These are phyloP conservation scores for Stenchaetothrips biformis DNA, from an alignment of 2,888 invertebrate genomes.

Conservation along the genomic window DNA sequence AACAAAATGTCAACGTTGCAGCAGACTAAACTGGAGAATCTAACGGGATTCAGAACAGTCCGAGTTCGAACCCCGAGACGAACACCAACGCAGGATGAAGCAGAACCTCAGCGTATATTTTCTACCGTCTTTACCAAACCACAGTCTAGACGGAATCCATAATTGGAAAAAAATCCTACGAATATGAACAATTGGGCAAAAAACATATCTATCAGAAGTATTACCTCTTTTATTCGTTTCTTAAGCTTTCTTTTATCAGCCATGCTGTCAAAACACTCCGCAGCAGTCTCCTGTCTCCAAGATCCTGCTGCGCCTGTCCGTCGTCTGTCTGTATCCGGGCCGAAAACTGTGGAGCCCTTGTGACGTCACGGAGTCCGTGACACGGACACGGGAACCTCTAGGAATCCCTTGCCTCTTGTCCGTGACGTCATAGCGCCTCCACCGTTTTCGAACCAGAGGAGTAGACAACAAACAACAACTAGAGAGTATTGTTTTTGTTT, in stretches of 20 bases:
- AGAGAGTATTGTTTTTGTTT: no score
- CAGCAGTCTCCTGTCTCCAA: neutral
- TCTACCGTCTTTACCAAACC: neutral
- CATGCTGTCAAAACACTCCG: slow-evolving; percentile 44
- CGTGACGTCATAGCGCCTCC: no score
- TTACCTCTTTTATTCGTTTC: slow-evolving; percentile 58
- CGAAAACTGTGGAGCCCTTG: no score
- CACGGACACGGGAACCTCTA: no score
- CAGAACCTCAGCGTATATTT: neutral
- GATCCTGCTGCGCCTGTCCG: no score
- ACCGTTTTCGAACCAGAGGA: no score
- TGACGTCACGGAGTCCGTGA: no score
- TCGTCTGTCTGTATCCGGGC: no score
- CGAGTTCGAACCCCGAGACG: neutral
- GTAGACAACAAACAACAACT: no score
- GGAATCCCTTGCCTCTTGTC: no score
- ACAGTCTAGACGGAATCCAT: neutral
- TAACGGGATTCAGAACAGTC: neutral
- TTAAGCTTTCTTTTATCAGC: slow-evolving; percentile 60
- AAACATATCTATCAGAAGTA: slow-evolving; percentile 35
- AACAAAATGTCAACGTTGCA: neutral
- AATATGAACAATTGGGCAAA: slow-evolving; percentile 18
- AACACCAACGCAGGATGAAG: neutral
- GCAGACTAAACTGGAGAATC: neutral
- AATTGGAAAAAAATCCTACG: neutral